Evolutionary conservation across 1,140 invertebrate species (phyloP).

Genomic region (Zaprionus taronus): DNA sequence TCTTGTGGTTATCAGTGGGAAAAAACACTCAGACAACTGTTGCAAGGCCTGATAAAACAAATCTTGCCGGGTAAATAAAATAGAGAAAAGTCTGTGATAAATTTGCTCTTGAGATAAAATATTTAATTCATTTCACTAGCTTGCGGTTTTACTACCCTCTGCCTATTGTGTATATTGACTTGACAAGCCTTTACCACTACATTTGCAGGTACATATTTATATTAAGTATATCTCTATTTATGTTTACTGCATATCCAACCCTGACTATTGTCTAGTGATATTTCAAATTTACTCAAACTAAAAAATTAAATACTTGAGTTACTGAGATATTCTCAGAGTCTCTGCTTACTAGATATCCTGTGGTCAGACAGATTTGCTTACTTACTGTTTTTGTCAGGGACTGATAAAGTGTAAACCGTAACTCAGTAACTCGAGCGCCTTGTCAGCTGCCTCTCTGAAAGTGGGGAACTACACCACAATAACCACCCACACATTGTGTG

Average conservation of each 20-base stretch:
- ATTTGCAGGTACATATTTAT: too few relatives aligned
- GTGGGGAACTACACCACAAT: neutral
- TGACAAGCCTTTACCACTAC: neutral
- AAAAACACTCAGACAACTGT: slow-evolving; percentile 5
- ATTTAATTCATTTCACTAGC: slow-evolving; percentile 17
- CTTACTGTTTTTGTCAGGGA: neutral
- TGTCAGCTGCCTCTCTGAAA: neutral
- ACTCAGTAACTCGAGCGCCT: neutral
- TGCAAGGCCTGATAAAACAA: slow-evolving; percentile 43
- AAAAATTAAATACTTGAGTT: neutral
- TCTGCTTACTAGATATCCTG: neutral
- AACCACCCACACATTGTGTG: slow-evolving; percentile 7
- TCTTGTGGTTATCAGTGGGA: slow-evolving; percentile 7
- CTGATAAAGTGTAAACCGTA: neutral
- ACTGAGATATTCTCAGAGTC: neutral
- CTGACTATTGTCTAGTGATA: neutral
- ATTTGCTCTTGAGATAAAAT: neutral
- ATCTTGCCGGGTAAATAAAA: slow-evolving; percentile 33
- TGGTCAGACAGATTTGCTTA: neutral
- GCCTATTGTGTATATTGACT: neutral
- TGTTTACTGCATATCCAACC: neutral
- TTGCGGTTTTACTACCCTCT: slow-evolving; percentile 16
- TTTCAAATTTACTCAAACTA: neutral
- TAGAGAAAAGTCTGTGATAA: slow-evolving; percentile 14
- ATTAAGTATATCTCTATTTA: neutral